Percentiles rank a stretch among this genome's conserved stretches.
Conservation (phyloP, 2,888 invertebrate genomes). For the Crepidodera aurea region DNA sequence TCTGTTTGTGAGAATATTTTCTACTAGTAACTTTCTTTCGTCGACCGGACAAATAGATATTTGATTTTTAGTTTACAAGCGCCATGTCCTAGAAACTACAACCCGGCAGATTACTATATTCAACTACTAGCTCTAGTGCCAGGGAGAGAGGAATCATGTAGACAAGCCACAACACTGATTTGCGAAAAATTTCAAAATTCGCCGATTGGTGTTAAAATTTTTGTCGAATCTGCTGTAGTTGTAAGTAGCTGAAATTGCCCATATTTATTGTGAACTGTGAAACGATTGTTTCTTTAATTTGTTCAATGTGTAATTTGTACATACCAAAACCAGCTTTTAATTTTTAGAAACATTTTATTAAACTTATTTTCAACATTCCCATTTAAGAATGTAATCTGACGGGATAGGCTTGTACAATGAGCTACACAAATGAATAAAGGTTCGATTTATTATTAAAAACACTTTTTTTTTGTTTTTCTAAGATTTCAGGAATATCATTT, state of each 20-base stretch:
- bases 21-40: background rate
- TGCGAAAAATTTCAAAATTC: constrained; percentile 79
- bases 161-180: constrained; percentile 78
- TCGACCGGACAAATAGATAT: background rate
- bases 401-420: no score
- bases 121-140: constrained; percentile 88
- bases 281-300: no score
- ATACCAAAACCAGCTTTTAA: no score
- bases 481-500: no score
- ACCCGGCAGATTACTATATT: constrained; percentile 94
- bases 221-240: constrained; percentile 67
- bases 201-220: constrained; percentile 69
- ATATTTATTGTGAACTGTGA: no score
- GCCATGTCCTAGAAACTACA: constrained; percentile 88
- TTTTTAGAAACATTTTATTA: no score
- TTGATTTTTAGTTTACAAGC: constrained; percentile 72
- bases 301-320: no score
- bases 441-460: no score
- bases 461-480: no score
- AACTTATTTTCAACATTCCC: no score
- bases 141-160: constrained; percentile 80
- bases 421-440: no score
- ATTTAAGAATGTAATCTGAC: no score
- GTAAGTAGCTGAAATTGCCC: constrained; percentile 38
- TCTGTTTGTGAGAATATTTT: background rate